Evolutionary conservation across 2,888 invertebrate species (phyloP), one percentile per base, ranked within the genome.

Genomic region (Argyra leucocephala): DNA sequence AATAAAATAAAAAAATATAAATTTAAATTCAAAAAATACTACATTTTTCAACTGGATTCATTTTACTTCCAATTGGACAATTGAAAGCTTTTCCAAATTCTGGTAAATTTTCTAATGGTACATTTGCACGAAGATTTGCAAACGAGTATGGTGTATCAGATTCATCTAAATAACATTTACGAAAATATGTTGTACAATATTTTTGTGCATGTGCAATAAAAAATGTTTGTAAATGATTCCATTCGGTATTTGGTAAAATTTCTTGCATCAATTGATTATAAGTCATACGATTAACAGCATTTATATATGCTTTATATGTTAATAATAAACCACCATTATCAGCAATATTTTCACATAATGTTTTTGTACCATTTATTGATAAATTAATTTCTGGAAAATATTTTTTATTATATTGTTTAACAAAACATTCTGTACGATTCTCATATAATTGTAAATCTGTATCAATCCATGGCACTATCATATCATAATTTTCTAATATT

Each of bases 41-140:
- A 64, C 66, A 66, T 37, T 66, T 66, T 15, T 57, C 23, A 4
- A 24, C 23, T 57, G 64, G 66, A 61, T 66, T 66, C 66, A 66
- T 66, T 26, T 36, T 31, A 15, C 63, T 31, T 10, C 61, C 63
- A 18, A 58, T 12, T 15, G 63, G 61, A 65, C 66, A 66, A 24
- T 66, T 63, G 57, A 62, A 66, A 22, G 22, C 57, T 15, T 26
- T 57, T 5, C 59, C n/a, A 61, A 66, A 66, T 31, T 64, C 58
- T 5, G 63, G 61, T 36, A 66, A 63, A 63, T 66, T 66, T 1
- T 62, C 62, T 1, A 66, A 48, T 22, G 65, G 26, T n/a, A 63
- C 66, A 63, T 63, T 60, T 57, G 65, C 64, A 22, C 66, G 63
- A 61, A 60, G 58, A 36, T 61, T 48, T n/a, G 62, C 61, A 37